Evolutionary conservation across 64 coral and sea anemone genomes (phyloP), one percentile per base, ranked within the genome.

Genomic region (Anthopleura sola): DNA sequence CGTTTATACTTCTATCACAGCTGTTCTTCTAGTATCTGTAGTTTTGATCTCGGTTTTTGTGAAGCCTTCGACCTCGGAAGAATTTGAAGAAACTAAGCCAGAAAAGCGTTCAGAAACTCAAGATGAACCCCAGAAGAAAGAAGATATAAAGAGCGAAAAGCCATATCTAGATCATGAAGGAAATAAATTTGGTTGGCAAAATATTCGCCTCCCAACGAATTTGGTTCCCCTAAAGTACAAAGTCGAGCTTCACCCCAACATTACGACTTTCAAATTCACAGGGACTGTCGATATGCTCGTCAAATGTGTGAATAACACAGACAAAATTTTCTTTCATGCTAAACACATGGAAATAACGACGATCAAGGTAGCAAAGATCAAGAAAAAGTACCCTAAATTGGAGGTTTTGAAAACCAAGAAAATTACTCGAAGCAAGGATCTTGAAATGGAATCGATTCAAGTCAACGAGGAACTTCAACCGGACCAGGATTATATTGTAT

Each of bases 391-490:
- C 13, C 7, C 2, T 13, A 49, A 89, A 26, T 16, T 33, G 64
- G 14, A 60, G 40, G 50, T 64, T 85, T 50, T 75, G 19, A 37
- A 31, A 80, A 46, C 38, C 17, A 21, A 21, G 10, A 74, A 66
- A 44, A 86, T 82, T 37, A 87, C 54, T 49, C 24, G 84, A 82
- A 89, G 87, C 17, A 50, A 68, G 32, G 85, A 85, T 17, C 86
- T 96, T 83, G 90, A 96, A 80, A 92, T 96, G 94, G 83, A 92
- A 66, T 37, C 84, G 37, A 68, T 96, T 53, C 38, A 89, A 86
- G 62, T 96, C 31, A 37, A 83, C n/a, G 33, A 90, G 15, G 49
- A 92, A 21, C 84, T 96, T 10, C 36, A 86, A 49, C 17, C 50
- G 5, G 83, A 17, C 9, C 32, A 83, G 56, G 79, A 87, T 14